Base-by-base conservation (phyloP, 2,888 invertebrate genomes). In the Mechanitis mazaeus region DNA sequence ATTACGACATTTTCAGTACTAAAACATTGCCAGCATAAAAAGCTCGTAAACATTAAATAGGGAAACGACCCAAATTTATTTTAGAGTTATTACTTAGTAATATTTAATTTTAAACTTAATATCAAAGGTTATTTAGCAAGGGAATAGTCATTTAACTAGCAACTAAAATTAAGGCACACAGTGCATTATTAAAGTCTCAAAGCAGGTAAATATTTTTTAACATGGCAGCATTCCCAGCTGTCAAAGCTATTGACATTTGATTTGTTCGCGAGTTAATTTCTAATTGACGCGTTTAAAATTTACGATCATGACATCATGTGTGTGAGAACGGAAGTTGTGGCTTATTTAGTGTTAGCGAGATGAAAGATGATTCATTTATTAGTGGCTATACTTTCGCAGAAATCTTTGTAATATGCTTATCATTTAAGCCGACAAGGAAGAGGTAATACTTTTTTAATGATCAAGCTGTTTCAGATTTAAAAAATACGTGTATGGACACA, bases 11-110 rank as follows among this genome's bases (percentile, higher is more conserved):
- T n/a, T 54, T 38, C 55, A 62, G 58, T 47, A 65, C 71, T 71
- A 69, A 54, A 64, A 70, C 71, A 61, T 68, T 67, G 66, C 54
- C 58, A 61, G 53, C 60, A 69, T 71, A 73, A 74, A 73, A 71
- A 67, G 61, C 60, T 57, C 60, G 55, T 54, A 62, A 68, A 69
- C 64, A 61, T 68, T 66, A 68, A 59, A 60, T 58, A 54, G 58
- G 74, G 72, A 74, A 74, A 59, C 64, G 71, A 1, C 61, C 69
- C 46, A 66, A 58, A 63, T 70, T 60, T 61, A 62, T 56, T 9
- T 9, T 42, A 42, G 42, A 3, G 9, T 42, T 42, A 42, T 9
- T 38, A 9, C 9, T 42, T 9, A 42, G 42, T 42, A 42, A 42
- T 20, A 9, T 42, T 42, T 42, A 7, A 42, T 42, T 9, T 42